Evolutionary conservation across 2,888 invertebrate species (phyloP).

Genomic region (Hirtodrosophila confusa): DNA sequence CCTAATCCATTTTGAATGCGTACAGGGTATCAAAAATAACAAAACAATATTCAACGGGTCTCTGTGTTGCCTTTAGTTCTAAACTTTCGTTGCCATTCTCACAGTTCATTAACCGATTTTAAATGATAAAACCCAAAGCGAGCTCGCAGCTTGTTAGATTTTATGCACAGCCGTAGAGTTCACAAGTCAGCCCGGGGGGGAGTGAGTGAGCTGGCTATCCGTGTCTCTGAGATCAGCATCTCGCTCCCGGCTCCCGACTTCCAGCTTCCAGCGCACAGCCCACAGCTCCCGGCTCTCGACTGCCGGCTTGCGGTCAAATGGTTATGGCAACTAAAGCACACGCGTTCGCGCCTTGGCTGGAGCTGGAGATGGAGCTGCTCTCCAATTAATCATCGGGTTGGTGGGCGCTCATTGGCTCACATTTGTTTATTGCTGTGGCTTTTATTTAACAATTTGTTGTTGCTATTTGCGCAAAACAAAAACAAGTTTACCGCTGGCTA

Average conservation of each 20-base stretch:
- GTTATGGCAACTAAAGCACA: constrained; percentile 34
- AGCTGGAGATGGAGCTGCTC: constrained; percentile 21
- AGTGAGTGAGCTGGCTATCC: constrained; percentile 19
- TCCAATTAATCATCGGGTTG: constrained; percentile 70
- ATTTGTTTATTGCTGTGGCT: constrained; percentile 54
- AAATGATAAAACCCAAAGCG: constrained; percentile 43
- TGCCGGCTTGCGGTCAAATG: constrained; percentile 45
- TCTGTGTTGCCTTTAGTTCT: constrained; percentile 26
- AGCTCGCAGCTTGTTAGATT: constrained; percentile 19
- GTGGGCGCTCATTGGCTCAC: constrained; percentile 46
- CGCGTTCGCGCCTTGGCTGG: constrained; percentile 41
- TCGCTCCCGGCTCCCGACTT: constrained; percentile 1
- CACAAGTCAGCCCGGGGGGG: constrained; percentile 31
- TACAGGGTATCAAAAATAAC: not conserved
- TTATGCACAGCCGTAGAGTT: constrained; percentile 20
- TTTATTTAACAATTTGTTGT: constrained; percentile 7
- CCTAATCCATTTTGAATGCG: not conserved
- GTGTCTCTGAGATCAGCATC: constrained; percentile 28
- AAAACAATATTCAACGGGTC: constrained; percentile 45
- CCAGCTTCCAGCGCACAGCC: not conserved
- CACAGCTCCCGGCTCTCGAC: constrained; percentile 8
- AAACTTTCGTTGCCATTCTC: constrained; percentile 56
- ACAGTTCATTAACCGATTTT: constrained; percentile 76
- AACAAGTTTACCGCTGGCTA: constrained; percentile 64
- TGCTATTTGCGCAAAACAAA: constrained; percentile 62